Evolutionary conservation across 2,888 invertebrate genomes (phyloP).

Genomic region (Phyllotreta cruciferae): DNA sequence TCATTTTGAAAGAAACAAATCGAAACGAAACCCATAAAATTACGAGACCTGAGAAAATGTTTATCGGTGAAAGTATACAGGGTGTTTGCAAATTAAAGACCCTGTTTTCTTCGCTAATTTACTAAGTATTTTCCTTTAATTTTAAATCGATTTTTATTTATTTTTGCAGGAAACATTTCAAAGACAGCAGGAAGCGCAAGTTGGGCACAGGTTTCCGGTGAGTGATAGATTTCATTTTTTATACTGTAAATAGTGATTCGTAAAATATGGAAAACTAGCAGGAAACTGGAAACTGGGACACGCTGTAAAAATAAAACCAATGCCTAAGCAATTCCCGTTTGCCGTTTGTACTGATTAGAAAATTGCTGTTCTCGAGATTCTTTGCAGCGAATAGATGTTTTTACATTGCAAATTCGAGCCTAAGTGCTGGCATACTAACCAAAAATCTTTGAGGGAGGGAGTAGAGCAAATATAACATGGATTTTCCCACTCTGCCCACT

Average conservation of each 20-base stretch:
- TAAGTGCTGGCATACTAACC: slow-evolving; percentile 9
- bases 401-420: slow-evolving; percentile 42
- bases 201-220: slow-evolving; percentile 59
- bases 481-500: not conserved
- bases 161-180: slow-evolving; percentile 59
- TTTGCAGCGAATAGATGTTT: slow-evolving; percentile 38
- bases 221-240: slow-evolving; percentile 44
- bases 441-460: slow-evolving; percentile 3
- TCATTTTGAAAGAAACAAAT: slow-evolving; percentile 29
- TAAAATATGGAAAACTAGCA: not conserved
- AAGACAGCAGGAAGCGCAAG: slow-evolving; percentile 58
- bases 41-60: too few species aligned
- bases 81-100: too few species aligned
- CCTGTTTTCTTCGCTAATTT: not conserved
- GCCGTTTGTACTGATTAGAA: slow-evolving; percentile 38
- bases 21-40: too few species aligned
- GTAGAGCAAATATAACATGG: not conserved
- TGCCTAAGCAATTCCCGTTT: slow-evolving; percentile 37
- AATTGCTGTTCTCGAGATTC: slow-evolving; percentile 37
- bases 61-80: too few species aligned
- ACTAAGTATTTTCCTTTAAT: not conserved
- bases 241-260: not conserved
- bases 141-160: slow-evolving; percentile 25
- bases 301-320: slow-evolving; percentile 25
- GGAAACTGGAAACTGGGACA: not conserved